Percentiles rank a stretch among this genome's conserved stretches.
These are phyloP conservation scores for Callipepla squamata DNA, from an alignment of 2,113 vertebrate genomes.

Conservation along the genomic window DNA sequence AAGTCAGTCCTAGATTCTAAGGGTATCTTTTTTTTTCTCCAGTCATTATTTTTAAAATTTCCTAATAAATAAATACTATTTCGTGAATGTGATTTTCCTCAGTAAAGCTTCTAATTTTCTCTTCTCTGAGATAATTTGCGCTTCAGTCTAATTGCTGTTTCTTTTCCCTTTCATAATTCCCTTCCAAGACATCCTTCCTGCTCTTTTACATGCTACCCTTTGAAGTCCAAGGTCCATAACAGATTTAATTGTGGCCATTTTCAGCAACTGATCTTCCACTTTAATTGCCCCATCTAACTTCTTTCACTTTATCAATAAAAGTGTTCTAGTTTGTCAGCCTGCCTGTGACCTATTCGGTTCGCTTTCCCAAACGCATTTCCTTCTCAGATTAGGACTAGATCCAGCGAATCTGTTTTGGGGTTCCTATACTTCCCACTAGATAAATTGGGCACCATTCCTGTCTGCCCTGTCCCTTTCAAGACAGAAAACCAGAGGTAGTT, in stretches of 20 bases:
- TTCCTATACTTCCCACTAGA: background rate
- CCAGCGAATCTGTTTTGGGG: background rate
- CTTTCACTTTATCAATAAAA: rapidly evolving
- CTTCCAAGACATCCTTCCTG: background rate
- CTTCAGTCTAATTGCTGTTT: background rate
- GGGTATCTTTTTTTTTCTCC: background rate
- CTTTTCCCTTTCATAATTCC: background rate
- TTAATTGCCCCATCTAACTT: background rate
- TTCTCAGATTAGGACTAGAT: background rate
- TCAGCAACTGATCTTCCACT: background rate
- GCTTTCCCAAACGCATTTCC: background rate
- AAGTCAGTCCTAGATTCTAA: background rate
- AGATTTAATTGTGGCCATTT: background rate
- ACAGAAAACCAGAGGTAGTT: background rate
- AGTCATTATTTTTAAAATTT: background rate
- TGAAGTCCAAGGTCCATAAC: background rate
- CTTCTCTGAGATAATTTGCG: background rate
- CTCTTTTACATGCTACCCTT: background rate
- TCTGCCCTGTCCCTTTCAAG: background rate
- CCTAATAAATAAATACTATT: background rate
- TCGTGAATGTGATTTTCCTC: background rate
- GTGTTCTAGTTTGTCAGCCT: background rate
- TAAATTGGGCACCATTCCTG: background rate
- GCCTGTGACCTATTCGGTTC: background rate
- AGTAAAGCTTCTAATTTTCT: background rate